These are phyloP conservation scores for Sialia sialis DNA, from an alignment of 2,113 vertebrate genomes.

Conservation along the genomic window DNA sequence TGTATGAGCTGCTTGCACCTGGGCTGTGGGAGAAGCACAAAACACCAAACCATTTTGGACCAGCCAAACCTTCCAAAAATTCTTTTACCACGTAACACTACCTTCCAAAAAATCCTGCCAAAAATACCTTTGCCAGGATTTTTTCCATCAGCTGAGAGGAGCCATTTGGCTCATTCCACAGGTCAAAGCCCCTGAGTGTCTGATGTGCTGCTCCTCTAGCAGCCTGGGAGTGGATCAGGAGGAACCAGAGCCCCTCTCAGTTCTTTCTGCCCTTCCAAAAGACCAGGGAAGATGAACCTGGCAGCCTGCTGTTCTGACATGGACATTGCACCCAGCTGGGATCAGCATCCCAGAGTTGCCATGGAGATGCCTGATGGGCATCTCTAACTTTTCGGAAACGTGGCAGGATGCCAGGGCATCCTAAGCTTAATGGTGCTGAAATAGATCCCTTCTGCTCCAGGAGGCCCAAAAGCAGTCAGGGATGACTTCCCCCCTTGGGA, in stretches of 20 bases:
- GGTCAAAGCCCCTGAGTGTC: accelerated
- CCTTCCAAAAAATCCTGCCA: not conserved
- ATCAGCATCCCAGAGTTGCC: not conserved
- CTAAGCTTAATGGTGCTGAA: not conserved
- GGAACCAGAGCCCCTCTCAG: not conserved
- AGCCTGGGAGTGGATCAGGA: not conserved
- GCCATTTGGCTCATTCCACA: accelerated
- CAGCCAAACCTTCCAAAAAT: not conserved
- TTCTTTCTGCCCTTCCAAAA: not conserved
- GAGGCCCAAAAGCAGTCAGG: not conserved
- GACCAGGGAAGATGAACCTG: not conserved
- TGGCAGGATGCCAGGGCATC: not conserved
- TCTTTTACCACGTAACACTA: not conserved
- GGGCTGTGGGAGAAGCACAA: not conserved
- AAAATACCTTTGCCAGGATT: not conserved
- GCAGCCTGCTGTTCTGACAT: accelerated
- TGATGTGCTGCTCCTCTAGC: not conserved
- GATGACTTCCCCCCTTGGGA: not conserved
- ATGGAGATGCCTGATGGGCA: not conserved
- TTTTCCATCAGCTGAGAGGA: not conserved
- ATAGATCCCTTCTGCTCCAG: not conserved
- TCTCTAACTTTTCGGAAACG: not conserved
- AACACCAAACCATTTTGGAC: not conserved
- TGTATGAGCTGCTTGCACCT: accelerated
- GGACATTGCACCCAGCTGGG: accelerated